Conservation (phyloP, 2,888 invertebrate species). For the Chloroclysta siterata region DNA sequence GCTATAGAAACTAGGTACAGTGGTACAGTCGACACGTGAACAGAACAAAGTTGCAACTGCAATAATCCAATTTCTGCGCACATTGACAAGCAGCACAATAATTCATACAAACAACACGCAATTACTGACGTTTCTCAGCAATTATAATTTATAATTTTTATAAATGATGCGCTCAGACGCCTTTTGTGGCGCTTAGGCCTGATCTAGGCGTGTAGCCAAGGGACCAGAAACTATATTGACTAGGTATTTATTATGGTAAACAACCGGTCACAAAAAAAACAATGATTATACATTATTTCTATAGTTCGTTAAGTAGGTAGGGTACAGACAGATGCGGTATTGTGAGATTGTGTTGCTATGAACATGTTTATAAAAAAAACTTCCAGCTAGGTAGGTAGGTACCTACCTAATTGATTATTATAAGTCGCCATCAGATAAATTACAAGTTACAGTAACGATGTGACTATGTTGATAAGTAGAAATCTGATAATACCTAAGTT, state of each 20-base stretch:
- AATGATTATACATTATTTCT: too few relatives aligned
- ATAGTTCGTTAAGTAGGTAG: too few relatives aligned
- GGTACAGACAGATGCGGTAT: too few relatives aligned
- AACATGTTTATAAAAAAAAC: too few relatives aligned
- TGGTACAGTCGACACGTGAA: slow-evolving; percentile 12
- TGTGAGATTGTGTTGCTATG: too few relatives aligned
- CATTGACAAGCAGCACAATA: slow-evolving; percentile 41
- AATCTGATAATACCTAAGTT: too few relatives aligned
- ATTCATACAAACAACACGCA: slow-evolving; percentile 44
- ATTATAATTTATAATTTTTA: slow-evolving; percentile 40
- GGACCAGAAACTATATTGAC: background rate
- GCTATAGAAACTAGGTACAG: slow-evolving; percentile 7
- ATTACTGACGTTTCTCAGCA: slow-evolving; percentile 41
- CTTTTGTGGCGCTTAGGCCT: slow-evolving; percentile 17
- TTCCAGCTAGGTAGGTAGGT: background rate
- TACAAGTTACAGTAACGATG: too few relatives aligned
- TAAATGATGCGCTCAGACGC: slow-evolving; percentile 17
- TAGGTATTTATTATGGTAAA: background rate
- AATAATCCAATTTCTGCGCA: slow-evolving; percentile 27
- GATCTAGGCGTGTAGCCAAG: background rate
- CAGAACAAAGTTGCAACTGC: slow-evolving; percentile 30
- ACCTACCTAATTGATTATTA: too few relatives aligned
- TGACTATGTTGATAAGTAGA: too few relatives aligned
- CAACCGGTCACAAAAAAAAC: too few relatives aligned
- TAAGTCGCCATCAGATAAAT: too few relatives aligned